Conservation (phyloP, 2,888 invertebrate genomes). For the Catocala sponsa region DNA sequence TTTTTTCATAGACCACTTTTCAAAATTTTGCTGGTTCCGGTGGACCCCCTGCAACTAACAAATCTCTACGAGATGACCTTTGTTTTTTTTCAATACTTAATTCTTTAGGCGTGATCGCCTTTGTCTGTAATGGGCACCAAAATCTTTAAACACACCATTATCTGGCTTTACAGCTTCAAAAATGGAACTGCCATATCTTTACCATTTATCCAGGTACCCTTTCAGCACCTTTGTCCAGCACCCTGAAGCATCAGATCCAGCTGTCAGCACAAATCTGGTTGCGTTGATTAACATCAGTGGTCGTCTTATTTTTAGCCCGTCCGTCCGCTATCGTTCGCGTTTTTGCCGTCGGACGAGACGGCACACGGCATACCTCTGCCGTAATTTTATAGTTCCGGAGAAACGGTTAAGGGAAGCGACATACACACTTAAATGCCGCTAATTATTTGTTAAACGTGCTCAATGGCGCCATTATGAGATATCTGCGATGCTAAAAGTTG, state of each 20-base stretch:
- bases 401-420: conserved; percentile 73
- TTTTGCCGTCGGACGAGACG: conserved; percentile 64
- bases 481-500: conserved; percentile 56
- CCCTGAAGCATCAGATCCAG: conserved; percentile 50
- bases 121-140: conserved; percentile 1
- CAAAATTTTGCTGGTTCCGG: too few species aligned
- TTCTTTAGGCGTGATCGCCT: not conserved
- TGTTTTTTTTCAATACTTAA: too few species aligned
- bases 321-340: conserved; percentile 59
- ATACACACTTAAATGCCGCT: conserved; percentile 64
- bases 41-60: too few species aligned
- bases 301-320: conserved; percentile 69
- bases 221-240: too few species aligned
- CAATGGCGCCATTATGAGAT: conserved; percentile 74
- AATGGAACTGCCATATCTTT: too few species aligned
- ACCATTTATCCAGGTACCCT: too few species aligned
- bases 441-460: conserved; percentile 70
- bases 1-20: too few species aligned
- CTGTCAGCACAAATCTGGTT: conserved; percentile 68
- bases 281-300: conserved; percentile 62
- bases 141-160: too few species aligned
- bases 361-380: conserved; percentile 59
- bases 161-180: too few species aligned
- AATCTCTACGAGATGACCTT: too few species aligned
- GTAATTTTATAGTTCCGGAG: conserved; percentile 83